Conservation (phyloP, 2,113 vertebrate species). For the Parus major region DNA sequence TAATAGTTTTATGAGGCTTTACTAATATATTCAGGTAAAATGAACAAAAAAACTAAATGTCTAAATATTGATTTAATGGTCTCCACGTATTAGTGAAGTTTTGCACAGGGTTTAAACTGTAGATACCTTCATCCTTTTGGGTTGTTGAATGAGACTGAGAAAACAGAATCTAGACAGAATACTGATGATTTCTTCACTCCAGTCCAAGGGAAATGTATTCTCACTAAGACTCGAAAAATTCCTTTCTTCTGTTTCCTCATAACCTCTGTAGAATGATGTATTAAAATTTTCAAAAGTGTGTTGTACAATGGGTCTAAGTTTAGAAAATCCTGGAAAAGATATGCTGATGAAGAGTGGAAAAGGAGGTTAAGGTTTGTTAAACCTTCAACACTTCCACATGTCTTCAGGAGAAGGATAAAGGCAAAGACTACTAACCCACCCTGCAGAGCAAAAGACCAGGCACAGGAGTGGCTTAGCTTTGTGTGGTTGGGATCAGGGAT, state of each 20-base stretch:
- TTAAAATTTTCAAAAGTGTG: not conserved
- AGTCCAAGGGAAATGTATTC: not conserved
- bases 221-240: not conserved
- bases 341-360: not conserved
- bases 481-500: not conserved
- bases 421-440: not conserved
- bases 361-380: not conserved
- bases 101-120: constrained; percentile 56
- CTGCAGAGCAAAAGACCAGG: not conserved
- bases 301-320: not conserved
- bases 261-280: not conserved
- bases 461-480: not conserved
- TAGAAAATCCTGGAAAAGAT: not conserved
- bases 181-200: not conserved
- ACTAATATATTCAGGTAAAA: constrained; percentile 77
- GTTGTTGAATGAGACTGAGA: constrained; percentile 1
- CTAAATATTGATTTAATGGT: constrained; percentile 81
- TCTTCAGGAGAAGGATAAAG: not conserved
- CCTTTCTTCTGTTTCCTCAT: not conserved
- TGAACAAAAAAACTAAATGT: constrained; percentile 77
- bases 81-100: constrained; percentile 74
- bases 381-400: not conserved
- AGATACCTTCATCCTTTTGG: not conserved
- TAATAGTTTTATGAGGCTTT: constrained; percentile 72
- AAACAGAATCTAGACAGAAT: not conserved